These are phyloP conservation scores for Mola mola DNA, from an alignment of 2,113 vertebrate species.

Conservation along the genomic window DNA sequence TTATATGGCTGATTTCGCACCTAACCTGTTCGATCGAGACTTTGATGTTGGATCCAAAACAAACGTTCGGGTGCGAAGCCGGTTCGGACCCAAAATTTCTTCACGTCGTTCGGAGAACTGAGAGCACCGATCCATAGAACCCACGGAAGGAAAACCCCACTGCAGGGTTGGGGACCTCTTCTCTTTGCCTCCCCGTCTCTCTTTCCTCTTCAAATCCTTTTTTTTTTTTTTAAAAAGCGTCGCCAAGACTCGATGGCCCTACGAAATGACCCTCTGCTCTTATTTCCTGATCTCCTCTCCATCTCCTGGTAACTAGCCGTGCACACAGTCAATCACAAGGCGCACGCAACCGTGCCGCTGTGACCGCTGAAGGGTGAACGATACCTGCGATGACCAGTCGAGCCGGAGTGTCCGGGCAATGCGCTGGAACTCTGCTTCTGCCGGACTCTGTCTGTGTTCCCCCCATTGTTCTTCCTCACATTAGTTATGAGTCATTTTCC, in stretches of 20 bases:
- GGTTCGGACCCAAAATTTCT: too few relatives aligned
- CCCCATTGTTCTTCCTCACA: too few relatives aligned
- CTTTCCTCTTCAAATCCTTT: constrained; percentile 6
- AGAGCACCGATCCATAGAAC: too few relatives aligned
- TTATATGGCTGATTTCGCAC: too few relatives aligned
- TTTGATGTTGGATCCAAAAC: too few relatives aligned
- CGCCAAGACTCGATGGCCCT: constrained; percentile 23
- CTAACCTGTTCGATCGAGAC: too few relatives aligned
- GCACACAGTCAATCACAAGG: neutral
- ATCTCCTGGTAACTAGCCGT: constrained; percentile 2
- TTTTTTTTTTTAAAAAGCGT: neutral
- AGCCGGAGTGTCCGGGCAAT: constrained; percentile 51
- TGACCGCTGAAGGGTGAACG: constrained; percentile 53
- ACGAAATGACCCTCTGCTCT: constrained; percentile 46
- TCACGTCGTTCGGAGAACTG: too few relatives aligned
- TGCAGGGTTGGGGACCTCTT: constrained; percentile 42
- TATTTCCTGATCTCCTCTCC: constrained; percentile 29
- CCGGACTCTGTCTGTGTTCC: constrained; percentile 51
- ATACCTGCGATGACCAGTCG: constrained; percentile 47
- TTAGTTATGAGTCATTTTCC: too few relatives aligned
- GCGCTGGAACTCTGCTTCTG: constrained; percentile 50
- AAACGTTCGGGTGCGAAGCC: too few relatives aligned
- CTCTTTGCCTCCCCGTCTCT: constrained; percentile 3
- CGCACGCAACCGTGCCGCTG: constrained; percentile 3
- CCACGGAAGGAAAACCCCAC: too few relatives aligned